Evolutionary conservation across 2,797 vertebrate species (phyloP), one percentile per base, ranked within the genome.

Genomic region (Myioborus miniatus): DNA sequence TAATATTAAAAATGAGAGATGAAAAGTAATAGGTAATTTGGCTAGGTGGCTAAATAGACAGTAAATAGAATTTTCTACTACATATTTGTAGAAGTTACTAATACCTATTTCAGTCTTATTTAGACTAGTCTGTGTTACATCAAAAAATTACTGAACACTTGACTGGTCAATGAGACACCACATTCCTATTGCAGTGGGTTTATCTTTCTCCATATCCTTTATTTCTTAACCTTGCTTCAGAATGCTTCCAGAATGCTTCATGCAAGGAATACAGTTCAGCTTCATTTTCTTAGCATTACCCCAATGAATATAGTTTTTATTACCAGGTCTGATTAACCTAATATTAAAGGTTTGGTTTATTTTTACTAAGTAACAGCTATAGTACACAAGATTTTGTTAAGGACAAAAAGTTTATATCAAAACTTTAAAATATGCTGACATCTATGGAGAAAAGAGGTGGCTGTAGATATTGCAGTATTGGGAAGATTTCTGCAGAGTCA

Each of bases 241-340:
- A 70, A 22, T 0, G 2, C 62, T 50, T 75, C 44, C 0, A 0
- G n/a, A 44, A 37, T 32, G 21, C 53, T 85, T 85, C 34, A 12
- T 55, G 34, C 6, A 47, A 80, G 24, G 17, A 83, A 36, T 27
- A 29, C 26, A 44, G 7, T 71, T 71, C 12, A 37, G 23, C 19
- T 71, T 87, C 18, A n/a, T 74, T 69, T 62, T 55, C 27, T 43
- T 49, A 36, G 64, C 16, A 41, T 83, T 90, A 50, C 9, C 11
- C 9, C 17, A 16, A 4, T 50, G 13, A 30, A 34, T 67, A 23
- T 18, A 13, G 6, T 29, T 93, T 90, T 86, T 83, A 23, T 83
- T 60, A 64, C 23, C 29, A 46, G 13, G 4, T 83, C 36, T 80
- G 52, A 77, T 74, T 80, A 50, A 59, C 19, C 63, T 71, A 68